Conservation (phyloP, 2,797 vertebrate genomes). For the Phataginus tricuspis region DNA sequence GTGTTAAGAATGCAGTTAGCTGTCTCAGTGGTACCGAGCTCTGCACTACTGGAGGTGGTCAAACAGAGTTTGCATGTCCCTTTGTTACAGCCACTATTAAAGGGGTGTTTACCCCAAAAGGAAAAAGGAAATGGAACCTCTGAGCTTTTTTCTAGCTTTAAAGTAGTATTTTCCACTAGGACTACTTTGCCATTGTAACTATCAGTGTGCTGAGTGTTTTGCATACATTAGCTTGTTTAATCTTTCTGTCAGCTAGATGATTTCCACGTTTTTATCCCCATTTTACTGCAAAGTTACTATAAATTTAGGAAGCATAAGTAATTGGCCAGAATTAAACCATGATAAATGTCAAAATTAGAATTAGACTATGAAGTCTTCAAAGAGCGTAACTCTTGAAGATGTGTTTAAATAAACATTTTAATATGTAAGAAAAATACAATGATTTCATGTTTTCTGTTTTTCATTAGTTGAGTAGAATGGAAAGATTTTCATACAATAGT, state of each 20-base stretch:
- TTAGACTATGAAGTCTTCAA: not conserved
- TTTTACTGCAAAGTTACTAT: not conserved
- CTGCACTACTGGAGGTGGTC: rapidly evolving
- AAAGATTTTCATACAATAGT: not conserved
- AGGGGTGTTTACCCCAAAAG: not conserved
- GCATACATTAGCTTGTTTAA: not conserved
- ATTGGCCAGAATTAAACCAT: not conserved
- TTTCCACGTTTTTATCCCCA: not conserved
- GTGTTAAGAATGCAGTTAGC: not conserved
- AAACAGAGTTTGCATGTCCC: not conserved
- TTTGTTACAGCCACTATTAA: not conserved
- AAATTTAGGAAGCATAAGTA: not conserved
- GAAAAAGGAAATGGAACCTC: not conserved
- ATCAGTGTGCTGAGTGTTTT: not conserved
- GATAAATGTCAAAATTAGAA: not conserved
- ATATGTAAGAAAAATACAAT: not conserved
- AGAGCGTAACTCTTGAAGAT: not conserved
- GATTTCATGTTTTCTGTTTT: not conserved
- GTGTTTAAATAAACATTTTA: not conserved
- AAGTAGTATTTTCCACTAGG: not conserved
- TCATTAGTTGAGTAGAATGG: not conserved
- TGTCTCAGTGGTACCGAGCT: not conserved
- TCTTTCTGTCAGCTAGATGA: not conserved
- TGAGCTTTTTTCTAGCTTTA: not conserved
- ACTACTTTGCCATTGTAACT: not conserved